phyloP scores from a whole-genome alignment of 2,113 vertebrate species.

The Scolopax mira region DNA sequence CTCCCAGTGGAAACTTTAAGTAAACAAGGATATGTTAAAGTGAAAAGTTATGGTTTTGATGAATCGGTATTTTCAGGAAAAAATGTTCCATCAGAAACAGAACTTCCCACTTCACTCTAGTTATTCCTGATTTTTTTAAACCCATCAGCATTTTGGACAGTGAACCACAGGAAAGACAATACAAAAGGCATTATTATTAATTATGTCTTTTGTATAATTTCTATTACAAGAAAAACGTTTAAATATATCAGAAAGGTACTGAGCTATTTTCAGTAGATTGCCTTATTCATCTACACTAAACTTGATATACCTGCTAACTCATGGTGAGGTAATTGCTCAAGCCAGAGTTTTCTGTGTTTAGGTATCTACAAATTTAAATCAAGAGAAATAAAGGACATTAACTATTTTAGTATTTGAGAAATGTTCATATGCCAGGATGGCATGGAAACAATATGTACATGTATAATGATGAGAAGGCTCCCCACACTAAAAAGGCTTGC shows the following conservation, averaged over 20 bases:
- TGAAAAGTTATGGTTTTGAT: background rate
- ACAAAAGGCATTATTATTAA: background rate
- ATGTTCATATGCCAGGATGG: background rate
- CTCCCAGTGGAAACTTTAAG: background rate
- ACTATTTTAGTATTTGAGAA: background rate
- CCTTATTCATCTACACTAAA: background rate
- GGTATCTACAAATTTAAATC: background rate
- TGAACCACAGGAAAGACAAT: background rate
- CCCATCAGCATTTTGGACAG: background rate
- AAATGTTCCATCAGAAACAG: background rate
- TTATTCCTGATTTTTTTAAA: background rate
- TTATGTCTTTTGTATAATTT: background rate
- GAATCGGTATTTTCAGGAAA: background rate
- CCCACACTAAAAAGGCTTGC: background rate
- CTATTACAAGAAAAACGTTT: background rate
- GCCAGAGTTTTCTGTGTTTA: background rate
- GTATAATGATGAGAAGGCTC: background rate
- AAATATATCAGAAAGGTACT: background rate
- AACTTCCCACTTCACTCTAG: background rate
- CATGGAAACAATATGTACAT: background rate
- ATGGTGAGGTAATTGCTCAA: background rate
- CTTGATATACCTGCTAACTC: background rate
- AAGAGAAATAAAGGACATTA: background rate
- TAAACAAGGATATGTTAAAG: background rate
- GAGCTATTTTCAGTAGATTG: background rate